phyloP scores from a whole-genome alignment of 1,140 invertebrate species.

The Fopius arisanus region DNA sequence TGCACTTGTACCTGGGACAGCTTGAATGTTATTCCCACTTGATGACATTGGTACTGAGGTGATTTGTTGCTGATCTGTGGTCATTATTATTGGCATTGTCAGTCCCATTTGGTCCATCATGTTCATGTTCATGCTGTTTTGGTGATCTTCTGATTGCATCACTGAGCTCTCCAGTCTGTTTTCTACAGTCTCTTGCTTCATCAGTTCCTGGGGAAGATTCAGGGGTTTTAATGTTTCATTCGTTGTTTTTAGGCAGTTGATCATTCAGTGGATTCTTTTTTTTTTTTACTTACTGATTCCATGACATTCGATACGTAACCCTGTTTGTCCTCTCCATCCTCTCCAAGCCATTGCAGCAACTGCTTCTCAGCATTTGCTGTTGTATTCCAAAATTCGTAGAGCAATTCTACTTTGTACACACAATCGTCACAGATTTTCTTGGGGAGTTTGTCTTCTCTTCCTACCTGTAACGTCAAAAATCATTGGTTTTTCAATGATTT shows the following conservation, averaged over 20 bases:
- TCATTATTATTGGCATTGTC: constrained; percentile 58
- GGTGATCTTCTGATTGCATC: constrained; percentile 56
- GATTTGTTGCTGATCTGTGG: constrained; percentile 55
- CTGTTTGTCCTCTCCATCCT: constrained; percentile 59
- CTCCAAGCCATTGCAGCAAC: constrained; percentile 65
- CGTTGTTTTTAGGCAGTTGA: neutral
- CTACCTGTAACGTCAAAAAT: constrained; percentile 58
- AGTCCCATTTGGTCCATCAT: constrained; percentile 59
- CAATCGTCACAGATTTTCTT: constrained; percentile 71
- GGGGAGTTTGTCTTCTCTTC: constrained; percentile 68
- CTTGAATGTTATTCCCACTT: constrained; percentile 51
- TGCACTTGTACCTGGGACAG: constrained; percentile 55
- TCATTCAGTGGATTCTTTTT: neutral
- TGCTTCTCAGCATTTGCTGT: constrained; percentile 68
- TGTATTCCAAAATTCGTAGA: constrained; percentile 70
- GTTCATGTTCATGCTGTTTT: constrained; percentile 56
- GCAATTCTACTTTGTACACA: constrained; percentile 69
- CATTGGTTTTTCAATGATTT: no score
- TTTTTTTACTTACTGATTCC: constrained; percentile 47
- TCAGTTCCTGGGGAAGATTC: constrained; percentile 27
- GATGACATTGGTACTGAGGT: constrained; percentile 62
- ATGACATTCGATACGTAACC: constrained; percentile 53
- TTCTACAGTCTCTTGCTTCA: constrained; percentile 58
- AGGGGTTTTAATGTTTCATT: neutral
- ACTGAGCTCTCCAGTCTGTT: constrained; percentile 57